A percentile compares a stretch with the other conserved stretches of the same genome.
Evolutionary conservation across 2,888 invertebrate genomes (phyloP).

Genomic region (Spatulosminthurus flaviceps): DNA sequence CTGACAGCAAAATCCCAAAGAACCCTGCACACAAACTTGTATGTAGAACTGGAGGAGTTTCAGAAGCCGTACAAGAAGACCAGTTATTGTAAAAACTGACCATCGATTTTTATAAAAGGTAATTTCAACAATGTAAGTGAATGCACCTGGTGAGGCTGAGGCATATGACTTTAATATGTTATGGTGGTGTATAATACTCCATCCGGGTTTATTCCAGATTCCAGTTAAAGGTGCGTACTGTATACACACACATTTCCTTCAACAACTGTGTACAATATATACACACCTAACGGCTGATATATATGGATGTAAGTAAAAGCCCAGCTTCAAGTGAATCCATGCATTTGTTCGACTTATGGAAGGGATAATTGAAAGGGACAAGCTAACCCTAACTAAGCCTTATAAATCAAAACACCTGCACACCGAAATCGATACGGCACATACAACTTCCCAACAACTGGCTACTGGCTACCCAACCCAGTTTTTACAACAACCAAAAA

Average conservation of each 20-base stretch:
- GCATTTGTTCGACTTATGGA: constrained; percentile 37
- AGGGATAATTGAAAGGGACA: constrained; percentile 44
- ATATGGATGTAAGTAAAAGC: too few relatives aligned
- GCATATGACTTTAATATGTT: background rate
- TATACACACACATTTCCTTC: background rate
- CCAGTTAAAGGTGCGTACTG: background rate
- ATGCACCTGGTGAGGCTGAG: constrained; percentile 36
- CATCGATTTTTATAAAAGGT: constrained; percentile 44
- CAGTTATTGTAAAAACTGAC: constrained; percentile 37
- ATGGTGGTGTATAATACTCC: background rate
- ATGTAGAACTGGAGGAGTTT: background rate
- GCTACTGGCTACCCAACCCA: background rate
- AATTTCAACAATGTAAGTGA: constrained; percentile 40
- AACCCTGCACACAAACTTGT: background rate
- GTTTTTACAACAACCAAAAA: too few relatives aligned
- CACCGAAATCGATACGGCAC: constrained; percentile 41
- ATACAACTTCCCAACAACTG: background rate
- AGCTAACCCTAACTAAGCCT: constrained; percentile 32
- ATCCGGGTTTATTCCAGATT: too few relatives aligned
- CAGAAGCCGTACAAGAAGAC: background rate
- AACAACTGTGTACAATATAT: background rate
- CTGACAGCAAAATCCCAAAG: background rate
- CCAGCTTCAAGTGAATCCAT: constrained; percentile 16
- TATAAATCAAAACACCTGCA: constrained; percentile 54
- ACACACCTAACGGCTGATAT: background rate